Conservation (phyloP, 2,113 vertebrate genomes). For the Myiozetetes cayanensis region DNA sequence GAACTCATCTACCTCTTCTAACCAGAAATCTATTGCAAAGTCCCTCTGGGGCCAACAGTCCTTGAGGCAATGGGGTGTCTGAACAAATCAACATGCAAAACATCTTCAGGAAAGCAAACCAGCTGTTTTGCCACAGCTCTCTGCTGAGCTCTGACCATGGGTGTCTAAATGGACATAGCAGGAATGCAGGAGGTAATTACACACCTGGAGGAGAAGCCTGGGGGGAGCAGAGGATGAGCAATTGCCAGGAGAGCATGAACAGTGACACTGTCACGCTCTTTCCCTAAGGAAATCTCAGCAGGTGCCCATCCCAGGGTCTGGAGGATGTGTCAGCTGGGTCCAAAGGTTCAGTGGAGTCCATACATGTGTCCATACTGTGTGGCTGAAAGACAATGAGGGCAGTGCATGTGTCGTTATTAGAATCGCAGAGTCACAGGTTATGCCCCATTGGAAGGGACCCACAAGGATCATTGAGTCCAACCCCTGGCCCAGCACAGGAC, state of each 20-base stretch:
- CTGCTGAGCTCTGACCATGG: background rate
- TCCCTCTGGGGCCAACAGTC: background rate
- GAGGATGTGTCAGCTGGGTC: background rate
- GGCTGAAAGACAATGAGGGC: background rate
- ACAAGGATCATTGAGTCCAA: background rate
- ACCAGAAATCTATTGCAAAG: background rate
- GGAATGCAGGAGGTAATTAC: background rate
- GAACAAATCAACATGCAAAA: background rate
- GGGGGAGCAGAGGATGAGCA: background rate
- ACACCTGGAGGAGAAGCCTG: background rate
- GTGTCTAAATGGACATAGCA: background rate
- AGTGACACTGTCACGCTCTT: background rate
- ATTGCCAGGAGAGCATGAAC: background rate
- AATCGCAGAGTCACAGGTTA: background rate
- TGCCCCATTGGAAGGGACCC: background rate
- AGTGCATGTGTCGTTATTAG: background rate
- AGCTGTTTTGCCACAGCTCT: background rate
- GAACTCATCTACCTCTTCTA: background rate
- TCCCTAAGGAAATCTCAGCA: background rate
- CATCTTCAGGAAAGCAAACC: background rate
- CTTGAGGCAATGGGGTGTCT: background rate
- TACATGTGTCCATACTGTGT: fast-evolving
- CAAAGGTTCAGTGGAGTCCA: background rate
- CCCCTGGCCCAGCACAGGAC: background rate
- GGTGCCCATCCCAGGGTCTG: background rate